These are phyloP conservation scores for Leuciscus idus DNA, from an alignment of 2,113 vertebrate species.

Conservation along the genomic window DNA sequence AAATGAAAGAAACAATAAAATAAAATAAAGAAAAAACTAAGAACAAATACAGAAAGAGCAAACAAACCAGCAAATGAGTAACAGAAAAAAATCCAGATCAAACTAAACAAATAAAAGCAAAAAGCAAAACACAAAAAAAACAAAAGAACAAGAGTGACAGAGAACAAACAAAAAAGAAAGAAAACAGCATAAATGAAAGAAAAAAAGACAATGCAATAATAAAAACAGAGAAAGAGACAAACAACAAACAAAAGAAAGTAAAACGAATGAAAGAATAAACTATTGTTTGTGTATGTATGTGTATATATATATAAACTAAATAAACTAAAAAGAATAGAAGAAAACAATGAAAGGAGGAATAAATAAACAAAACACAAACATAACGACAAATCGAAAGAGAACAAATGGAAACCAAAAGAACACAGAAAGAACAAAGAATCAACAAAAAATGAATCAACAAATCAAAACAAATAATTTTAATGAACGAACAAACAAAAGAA, in stretches of 20 bases:
- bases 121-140: not conserved
- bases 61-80: too few species aligned
- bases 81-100: not conserved
- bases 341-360: too few species aligned
- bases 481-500: not conserved
- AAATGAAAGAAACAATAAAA: too few species aligned
- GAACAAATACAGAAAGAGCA: too few species aligned
- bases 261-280: too few species aligned
- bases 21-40: too few species aligned
- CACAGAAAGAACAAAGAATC: not conserved
- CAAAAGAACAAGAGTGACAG: not conserved
- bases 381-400: not conserved
- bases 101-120: not conserved
- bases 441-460: not conserved
- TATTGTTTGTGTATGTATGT: too few species aligned
- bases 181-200: not conserved
- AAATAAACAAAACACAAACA: too few species aligned
- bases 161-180: not conserved
- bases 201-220: not conserved
- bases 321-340: too few species aligned
- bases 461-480: not conserved
- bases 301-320: too few species aligned
- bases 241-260: too few species aligned
- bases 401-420: not conserved
- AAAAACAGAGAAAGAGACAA: not conserved